Conservation (phyloP, 2,888 invertebrate genomes). For the Tethea ocularis region DNA sequence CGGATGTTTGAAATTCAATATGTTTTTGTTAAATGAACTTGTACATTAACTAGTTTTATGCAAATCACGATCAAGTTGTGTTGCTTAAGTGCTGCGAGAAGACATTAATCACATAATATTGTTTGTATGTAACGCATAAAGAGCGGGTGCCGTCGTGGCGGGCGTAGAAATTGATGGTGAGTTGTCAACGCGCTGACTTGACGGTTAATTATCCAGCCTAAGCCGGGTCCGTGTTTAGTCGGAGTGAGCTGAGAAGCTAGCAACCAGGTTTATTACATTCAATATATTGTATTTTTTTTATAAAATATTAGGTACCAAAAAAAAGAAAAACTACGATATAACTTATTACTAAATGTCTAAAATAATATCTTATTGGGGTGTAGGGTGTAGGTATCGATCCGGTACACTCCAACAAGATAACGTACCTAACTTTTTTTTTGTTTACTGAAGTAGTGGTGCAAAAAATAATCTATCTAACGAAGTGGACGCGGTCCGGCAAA, state of each 20-base stretch:
- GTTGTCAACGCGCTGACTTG: conserved; percentile 69
- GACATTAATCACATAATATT: conserved; percentile 79
- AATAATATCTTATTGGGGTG: too few species aligned
- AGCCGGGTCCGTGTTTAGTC: conserved; percentile 29
- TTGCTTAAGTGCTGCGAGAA: conserved; percentile 65
- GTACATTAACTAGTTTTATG: conserved; percentile 77
- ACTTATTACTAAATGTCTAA: too few species aligned
- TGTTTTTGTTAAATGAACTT: conserved; percentile 51
- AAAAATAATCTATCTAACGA: conserved; percentile 25
- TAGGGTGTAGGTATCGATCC: too few species aligned
- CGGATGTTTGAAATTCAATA: conserved; percentile 2
- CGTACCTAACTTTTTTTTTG: too few species aligned
- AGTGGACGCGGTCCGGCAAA: conserved; percentile 36
- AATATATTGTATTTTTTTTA: too few species aligned
- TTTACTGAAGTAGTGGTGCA: neutral
- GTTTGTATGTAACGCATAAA: conserved; percentile 72
- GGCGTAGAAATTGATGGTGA: conserved; percentile 72
- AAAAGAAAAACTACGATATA: too few species aligned
- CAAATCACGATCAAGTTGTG: conserved; percentile 73
- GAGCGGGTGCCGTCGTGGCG: conserved; percentile 46
- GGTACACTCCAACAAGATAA: too few species aligned
- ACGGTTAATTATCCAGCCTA: conserved; percentile 68
- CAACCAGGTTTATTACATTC: conserved; percentile 28
- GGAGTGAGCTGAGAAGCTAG: conserved; percentile 21
- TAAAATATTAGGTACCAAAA: too few species aligned